phyloP scores from a whole-genome alignment of 2,888 invertebrate species.

The Sicus ferrugineus region DNA sequence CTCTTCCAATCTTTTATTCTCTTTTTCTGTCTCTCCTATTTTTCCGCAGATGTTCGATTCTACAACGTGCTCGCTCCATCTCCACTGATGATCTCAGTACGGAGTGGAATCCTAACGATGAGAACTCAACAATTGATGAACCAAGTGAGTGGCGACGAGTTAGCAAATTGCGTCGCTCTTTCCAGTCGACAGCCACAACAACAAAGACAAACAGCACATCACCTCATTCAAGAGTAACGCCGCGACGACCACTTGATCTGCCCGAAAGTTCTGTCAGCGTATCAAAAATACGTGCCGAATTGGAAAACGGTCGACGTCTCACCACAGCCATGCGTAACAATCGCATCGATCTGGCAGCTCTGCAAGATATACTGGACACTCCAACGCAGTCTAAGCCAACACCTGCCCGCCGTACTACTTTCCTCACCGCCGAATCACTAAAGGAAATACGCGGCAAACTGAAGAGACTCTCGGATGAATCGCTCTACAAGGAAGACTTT shows the following conservation, averaged over 20 bases:
- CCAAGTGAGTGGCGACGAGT: slow-evolving; percentile 73
- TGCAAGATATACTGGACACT: slow-evolving; percentile 66
- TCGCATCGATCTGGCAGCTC: slow-evolving; percentile 67
- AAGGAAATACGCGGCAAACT: slow-evolving; percentile 70
- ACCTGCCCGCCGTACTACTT: slow-evolving; percentile 54
- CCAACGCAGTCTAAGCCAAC: slow-evolving; percentile 42
- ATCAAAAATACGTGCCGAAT: slow-evolving; percentile 67
- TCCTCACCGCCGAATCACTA: slow-evolving; percentile 70
- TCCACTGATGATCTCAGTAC: slow-evolving; percentile 67
- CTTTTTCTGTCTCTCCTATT: no score
- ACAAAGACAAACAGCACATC: slow-evolving; percentile 6
- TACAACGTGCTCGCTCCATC: slow-evolving; percentile 62
- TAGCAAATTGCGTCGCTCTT: slow-evolving; percentile 71
- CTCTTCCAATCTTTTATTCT: slow-evolving; percentile 53
- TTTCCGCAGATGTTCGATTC: no score
- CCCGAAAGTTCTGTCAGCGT: slow-evolving; percentile 68
- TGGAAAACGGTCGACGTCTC: slow-evolving; percentile 68
- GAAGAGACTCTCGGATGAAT: slow-evolving; percentile 66
- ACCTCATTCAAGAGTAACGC: neutral
- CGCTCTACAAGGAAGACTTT: slow-evolving; percentile 64
- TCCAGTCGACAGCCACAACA: slow-evolving; percentile 72
- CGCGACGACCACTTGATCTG: slow-evolving; percentile 57
- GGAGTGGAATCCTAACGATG: slow-evolving; percentile 54
- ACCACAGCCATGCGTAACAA: slow-evolving; percentile 68
- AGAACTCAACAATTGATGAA: slow-evolving; percentile 62